Base-by-base conservation (phyloP, 2,888 invertebrate species). In the Dicyrtoma fusca region DNA sequence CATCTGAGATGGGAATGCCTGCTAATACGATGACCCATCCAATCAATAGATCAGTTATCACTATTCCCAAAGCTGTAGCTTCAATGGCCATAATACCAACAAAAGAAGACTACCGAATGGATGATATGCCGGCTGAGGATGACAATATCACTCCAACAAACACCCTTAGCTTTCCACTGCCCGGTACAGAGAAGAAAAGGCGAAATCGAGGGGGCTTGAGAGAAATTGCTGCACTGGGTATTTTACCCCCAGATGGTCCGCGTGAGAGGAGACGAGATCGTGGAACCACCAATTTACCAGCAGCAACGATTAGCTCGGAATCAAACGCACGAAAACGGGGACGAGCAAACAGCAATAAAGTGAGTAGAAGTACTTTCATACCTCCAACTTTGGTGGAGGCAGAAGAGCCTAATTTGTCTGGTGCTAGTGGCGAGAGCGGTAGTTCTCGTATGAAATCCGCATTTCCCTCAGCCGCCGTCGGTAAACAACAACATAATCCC, bases 21-120 rank as follows among this genome's bases (percentile, higher is more conserved):
- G 69, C 49, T 17, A 70, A 70, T 34, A 21, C 61, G 1, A 74
- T 75, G n/a, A 45, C 73, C 0, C 76, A 79, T 72, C 87, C 88
- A 0, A 83, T 89, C 8, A 88, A 87, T 74, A 88, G 92, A 63
- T 89, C 89, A 4, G 89, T 90, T 42, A 91, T 92, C 70, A 91
- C 91, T 6, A 92, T 93, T 81, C 94, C 94, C 0, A 94, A 94
- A 83, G 93, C 94, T 2, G 92, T 94, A 10, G 92, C 93, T 23
- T 93, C 93, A 11, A 93, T 93, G 90, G 91, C 92, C 0, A 90
- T 89, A 74, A 92, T 61, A 17, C 61, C 61, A 14, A 61, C 61
- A n/a, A 88, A 91, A 78, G 92, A 94, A 77, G 93, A 94, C 82
- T 92, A 93, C 82, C 64, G 76, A 11, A 72, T 77, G 72, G 77